Evolutionary conservation across 2,113 vertebrate genomes (phyloP).

Genomic region (Lepidothrix coronata): DNA sequence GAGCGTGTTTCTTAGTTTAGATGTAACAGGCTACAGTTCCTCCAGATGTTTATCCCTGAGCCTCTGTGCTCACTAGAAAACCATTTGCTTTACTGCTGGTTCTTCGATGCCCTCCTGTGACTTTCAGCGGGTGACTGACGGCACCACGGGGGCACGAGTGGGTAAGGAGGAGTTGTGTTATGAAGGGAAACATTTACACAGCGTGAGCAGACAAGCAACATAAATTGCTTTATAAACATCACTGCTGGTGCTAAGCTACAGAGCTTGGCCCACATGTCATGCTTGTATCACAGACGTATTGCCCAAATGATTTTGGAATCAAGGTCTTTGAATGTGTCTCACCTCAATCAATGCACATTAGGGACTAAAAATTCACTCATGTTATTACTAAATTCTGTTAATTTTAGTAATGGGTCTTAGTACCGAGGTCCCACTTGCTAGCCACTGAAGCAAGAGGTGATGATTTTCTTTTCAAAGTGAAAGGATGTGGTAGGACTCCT

Average conservation of each 20-base stretch:
- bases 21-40: not conserved
- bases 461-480: not conserved
- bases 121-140: not conserved
- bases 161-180: not conserved
- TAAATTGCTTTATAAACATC: not conserved
- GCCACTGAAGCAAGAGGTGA: not conserved
- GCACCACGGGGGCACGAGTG: accelerated
- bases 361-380: not conserved
- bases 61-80: not conserved
- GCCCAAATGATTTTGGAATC: not conserved
- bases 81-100: not conserved
- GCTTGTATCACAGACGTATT: not conserved
- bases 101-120: not conserved
- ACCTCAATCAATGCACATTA: not conserved
- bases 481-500: not conserved
- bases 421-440: not conserved
- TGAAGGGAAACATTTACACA: not conserved
- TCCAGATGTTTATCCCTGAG: not conserved
- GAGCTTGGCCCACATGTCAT: not conserved
- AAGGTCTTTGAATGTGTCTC: not conserved
- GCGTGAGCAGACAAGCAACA: not conserved
- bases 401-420: not conserved
- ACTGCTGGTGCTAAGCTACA: not conserved
- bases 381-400: not conserved
- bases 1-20: not conserved